Percentiles rank a stretch among this genome's conserved stretches.
phyloP scores from a whole-genome alignment of 2,113 vertebrate species.

The Cephalopterus ornatus region DNA sequence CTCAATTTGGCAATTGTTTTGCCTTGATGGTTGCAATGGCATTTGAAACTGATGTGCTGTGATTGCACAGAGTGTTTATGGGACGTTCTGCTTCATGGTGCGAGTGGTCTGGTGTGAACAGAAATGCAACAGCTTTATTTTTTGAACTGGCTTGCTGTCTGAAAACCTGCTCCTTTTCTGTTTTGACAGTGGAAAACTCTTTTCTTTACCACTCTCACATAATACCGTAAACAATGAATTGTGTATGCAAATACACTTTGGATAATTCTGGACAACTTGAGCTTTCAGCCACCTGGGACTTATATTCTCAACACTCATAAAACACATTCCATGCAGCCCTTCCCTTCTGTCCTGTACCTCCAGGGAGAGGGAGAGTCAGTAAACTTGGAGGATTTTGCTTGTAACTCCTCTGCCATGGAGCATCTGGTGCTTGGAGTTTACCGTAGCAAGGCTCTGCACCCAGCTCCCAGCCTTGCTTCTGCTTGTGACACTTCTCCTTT shows the following conservation, averaged over 20 bases:
- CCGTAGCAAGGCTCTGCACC: neutral
- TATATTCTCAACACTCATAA: neutral
- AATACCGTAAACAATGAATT: neutral
- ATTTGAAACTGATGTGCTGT: neutral
- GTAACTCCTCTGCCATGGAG: neutral
- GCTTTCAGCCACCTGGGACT: neutral
- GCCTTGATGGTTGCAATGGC: neutral
- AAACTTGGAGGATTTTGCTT: neutral
- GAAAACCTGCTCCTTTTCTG: neutral
- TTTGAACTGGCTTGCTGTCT: neutral
- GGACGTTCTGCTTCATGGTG: neutral
- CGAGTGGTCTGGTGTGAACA: neutral
- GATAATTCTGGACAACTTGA: neutral
- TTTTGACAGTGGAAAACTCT: neutral
- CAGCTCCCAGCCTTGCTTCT: neutral
- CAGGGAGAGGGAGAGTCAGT: neutral
- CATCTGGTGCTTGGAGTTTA: neutral
- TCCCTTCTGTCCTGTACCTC: neutral
- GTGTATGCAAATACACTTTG: neutral
- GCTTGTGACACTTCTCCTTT: neutral
- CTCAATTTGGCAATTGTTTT: conserved; percentile 3
- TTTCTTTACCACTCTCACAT: neutral
- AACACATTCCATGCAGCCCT: neutral
- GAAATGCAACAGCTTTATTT: neutral
- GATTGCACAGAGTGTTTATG: neutral